Evolutionary conservation across 2,888 invertebrate genomes (phyloP).

Genomic region (Habrosyne pyritoides): DNA sequence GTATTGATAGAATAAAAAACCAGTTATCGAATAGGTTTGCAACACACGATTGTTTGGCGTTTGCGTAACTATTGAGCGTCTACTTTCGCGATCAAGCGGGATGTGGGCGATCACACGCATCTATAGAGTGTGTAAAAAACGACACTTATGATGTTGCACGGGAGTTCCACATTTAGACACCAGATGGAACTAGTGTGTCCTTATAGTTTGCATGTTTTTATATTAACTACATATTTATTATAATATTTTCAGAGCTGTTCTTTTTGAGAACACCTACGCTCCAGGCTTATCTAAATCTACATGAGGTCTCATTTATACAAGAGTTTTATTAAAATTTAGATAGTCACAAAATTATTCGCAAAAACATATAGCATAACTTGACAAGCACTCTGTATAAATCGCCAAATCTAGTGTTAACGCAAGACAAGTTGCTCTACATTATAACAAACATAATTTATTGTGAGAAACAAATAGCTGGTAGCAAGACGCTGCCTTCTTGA

Average conservation of each 20-base stretch:
- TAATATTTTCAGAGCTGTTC: too few relatives aligned
- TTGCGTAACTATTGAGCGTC: constrained; percentile 70
- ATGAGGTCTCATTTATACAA: too few relatives aligned
- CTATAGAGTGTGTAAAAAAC: constrained; percentile 5
- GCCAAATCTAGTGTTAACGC: constrained; percentile 32
- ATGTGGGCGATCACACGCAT: constrained; percentile 43
- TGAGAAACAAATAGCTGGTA: constrained; percentile 60
- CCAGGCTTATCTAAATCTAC: too few relatives aligned
- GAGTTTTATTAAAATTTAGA: too few relatives aligned
- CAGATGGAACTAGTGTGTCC: not conserved
- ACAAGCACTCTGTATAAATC: constrained; percentile 46
- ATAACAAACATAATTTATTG: constrained; percentile 65
- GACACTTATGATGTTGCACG: not conserved
- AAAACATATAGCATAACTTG: too few relatives aligned
- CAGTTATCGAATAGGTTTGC: constrained; percentile 67
- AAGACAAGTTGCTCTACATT: constrained; percentile 63
- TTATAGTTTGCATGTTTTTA: not conserved
- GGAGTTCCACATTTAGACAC: not conserved
- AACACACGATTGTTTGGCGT: constrained; percentile 70
- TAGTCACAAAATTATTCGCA: too few relatives aligned
- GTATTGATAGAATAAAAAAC: constrained; percentile 49
- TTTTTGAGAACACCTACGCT: too few relatives aligned
- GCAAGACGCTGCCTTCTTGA: constrained; percentile 41
- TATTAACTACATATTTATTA: not conserved
- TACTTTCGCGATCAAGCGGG: constrained; percentile 54